Evolutionary conservation across 2,797 vertebrate genomes (phyloP).

Genomic region (Cynopterus sphinx): DNA sequence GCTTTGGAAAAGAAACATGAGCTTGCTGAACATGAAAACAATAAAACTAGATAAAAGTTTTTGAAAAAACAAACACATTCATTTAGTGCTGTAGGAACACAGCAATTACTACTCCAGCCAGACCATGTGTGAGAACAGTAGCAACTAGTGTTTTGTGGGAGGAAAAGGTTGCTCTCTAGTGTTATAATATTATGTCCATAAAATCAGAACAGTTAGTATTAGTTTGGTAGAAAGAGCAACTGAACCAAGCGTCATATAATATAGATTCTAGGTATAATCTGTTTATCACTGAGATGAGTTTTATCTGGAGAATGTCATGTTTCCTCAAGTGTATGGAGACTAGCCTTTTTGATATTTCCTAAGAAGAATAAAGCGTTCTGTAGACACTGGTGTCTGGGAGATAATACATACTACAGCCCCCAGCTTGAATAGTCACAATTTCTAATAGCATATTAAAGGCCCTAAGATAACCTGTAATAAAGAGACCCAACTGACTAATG

Average conservation of each 20-base stretch:
- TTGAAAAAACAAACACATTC: neutral
- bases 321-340: neutral
- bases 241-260: neutral
- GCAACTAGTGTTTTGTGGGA: neutral
- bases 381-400: neutral
- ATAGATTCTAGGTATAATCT: neutral
- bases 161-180: neutral
- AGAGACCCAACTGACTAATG: neutral
- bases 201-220: neutral
- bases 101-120: neutral
- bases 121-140: neutral
- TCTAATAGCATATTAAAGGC: neutral
- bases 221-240: neutral
- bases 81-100: neutral
- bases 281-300: neutral
- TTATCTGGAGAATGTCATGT: neutral
- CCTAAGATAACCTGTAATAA: neutral
- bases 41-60: neutral
- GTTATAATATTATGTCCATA: neutral
- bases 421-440: neutral
- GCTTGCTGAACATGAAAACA: constrained; percentile 22
- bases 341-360: neutral
- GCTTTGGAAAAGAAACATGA: constrained; percentile 47
- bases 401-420: neutral
- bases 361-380: neutral